Evolutionary conservation across 2,888 invertebrate genomes (phyloP).

Genomic region (Miltochrista miniata): DNA sequence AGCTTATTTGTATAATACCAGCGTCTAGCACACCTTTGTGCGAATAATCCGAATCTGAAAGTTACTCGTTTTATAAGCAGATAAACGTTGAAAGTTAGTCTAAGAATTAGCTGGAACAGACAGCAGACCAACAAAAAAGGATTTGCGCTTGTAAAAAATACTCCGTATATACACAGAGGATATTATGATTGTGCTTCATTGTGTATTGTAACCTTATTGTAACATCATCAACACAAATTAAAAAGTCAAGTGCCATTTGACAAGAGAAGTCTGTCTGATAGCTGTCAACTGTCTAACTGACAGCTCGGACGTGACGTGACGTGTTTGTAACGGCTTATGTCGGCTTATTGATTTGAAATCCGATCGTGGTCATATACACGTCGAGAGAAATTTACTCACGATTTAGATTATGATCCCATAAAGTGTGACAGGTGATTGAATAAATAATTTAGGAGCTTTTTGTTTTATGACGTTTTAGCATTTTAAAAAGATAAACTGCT

Average conservation of each 20-base stretch:
- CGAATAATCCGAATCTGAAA: no score
- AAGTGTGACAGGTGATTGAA: conserved; percentile 1
- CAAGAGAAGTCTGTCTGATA: conserved; percentile 2
- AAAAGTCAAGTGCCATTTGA: conserved; percentile 1
- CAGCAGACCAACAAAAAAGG: no score
- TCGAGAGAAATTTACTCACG: not conserved
- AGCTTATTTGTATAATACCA: no score
- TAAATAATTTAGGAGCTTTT: not conserved
- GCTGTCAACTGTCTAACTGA: conserved; percentile 9
- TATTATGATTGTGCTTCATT: no score
- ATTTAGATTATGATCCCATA: not conserved
- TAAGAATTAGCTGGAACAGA: no score
- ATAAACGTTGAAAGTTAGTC: no score
- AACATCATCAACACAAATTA: no score
- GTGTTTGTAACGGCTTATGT: conserved; percentile 9
- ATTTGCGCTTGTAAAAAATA: no score
- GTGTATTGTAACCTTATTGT: no score
- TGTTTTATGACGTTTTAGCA: not conserved
- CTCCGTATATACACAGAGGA: no score
- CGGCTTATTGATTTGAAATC: conserved; percentile 9
- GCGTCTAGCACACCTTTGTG: no score
- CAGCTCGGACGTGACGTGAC: conserved; percentile 7
- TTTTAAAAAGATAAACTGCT: not conserved
- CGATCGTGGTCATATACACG: not conserved
- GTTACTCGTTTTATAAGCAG: no score